phyloP scores from a whole-genome alignment of 2,113 vertebrate species.

The Paradisaea rubra region DNA sequence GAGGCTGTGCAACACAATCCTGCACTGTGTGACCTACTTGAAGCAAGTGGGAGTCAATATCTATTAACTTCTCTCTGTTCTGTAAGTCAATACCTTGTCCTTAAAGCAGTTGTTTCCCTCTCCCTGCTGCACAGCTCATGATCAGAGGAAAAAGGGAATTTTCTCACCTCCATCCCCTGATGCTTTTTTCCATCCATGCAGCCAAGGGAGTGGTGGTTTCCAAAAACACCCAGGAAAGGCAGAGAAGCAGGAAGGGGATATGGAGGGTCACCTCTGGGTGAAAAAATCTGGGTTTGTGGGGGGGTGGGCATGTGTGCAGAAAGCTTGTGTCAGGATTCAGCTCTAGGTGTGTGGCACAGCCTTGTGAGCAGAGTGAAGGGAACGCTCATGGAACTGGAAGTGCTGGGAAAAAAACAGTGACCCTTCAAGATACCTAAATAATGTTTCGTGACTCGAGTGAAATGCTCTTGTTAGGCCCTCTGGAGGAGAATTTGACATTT shows the following conservation, averaged over 20 bases:
- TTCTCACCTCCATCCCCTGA: not conserved
- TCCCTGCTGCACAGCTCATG: not conserved
- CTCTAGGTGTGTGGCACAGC: not conserved
- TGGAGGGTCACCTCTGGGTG: fast-evolving
- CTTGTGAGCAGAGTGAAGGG: fast-evolving
- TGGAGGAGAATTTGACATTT: slow-evolving; percentile 24
- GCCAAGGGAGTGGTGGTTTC: not conserved
- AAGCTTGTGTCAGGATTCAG: not conserved
- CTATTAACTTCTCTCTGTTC: slow-evolving; percentile 2
- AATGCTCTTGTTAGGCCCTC: not conserved
- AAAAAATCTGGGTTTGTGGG: not conserved
- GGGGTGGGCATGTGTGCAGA: not conserved
- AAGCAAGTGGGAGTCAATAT: not conserved
- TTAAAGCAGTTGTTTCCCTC: not conserved
- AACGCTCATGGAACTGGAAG: fast-evolving
- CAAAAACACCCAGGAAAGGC: not conserved
- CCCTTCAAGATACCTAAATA: not conserved
- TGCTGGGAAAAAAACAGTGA: not conserved
- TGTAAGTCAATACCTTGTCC: not conserved
- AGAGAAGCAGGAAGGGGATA: not conserved
- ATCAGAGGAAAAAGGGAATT: not conserved
- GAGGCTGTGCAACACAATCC: not conserved
- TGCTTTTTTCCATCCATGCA: not conserved
- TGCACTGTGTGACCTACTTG: not conserved
- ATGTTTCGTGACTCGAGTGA: not conserved